These are phyloP conservation scores for Clarias gariepinus DNA, from an alignment of 2,113 vertebrate species.

Conservation along the genomic window DNA sequence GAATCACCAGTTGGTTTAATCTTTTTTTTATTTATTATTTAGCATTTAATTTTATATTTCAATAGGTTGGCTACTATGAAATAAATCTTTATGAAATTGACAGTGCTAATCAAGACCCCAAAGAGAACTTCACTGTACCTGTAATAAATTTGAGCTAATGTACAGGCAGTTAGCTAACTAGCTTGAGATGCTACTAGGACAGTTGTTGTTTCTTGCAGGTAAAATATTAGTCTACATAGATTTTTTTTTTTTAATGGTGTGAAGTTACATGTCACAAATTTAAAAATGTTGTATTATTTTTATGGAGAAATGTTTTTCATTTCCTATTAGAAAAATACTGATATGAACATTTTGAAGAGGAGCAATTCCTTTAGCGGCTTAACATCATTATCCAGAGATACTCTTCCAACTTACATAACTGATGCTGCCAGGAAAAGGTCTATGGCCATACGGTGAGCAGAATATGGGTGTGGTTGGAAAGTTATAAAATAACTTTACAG, in stretches of 20 bases:
- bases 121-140: background rate
- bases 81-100: background rate
- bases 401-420: constrained; percentile 87
- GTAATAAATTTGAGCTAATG: background rate
- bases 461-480: background rate
- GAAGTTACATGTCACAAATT: background rate
- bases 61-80: background rate
- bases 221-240: background rate
- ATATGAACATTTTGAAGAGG: constrained; percentile 66
- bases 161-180: background rate
- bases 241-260: background rate
- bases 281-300: background rate
- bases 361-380: constrained; percentile 78
- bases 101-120: background rate
- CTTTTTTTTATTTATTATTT: background rate
- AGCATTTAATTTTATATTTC: background rate
- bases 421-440: constrained; percentile 84
- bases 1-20: constrained; percentile 56
- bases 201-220: background rate
- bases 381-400: constrained; percentile 83
- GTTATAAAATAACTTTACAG: background rate
- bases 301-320: constrained; percentile 5
- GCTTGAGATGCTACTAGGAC: background rate
- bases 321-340: constrained; percentile 65
- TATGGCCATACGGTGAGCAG: constrained; percentile 81